phyloP scores from a whole-genome alignment of 35 echinoderm and acorn worm genomes.

The Nesometra sesokonis region DNA sequence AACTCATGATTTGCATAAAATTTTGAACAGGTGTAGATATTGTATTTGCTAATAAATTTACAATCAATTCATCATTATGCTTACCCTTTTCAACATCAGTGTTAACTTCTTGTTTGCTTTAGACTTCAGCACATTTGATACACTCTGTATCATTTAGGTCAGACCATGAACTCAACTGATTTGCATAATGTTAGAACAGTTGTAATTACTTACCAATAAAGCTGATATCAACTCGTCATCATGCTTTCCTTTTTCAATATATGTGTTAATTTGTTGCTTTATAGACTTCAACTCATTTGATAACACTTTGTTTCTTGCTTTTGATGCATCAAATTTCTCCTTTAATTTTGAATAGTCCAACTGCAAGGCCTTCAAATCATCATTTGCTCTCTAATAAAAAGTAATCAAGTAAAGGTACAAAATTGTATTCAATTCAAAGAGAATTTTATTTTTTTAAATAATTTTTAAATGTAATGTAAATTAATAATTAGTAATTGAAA shows the following conservation, averaged over 20 bases:
- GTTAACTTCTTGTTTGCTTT: conserved; percentile 56
- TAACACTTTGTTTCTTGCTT: conserved; percentile 85
- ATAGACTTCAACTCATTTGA: conserved; percentile 65
- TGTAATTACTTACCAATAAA: conserved; percentile 58
- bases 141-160: no score
- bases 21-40: no score
- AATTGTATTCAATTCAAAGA: no score
- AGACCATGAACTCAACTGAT: no score
- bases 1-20: no score
- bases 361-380: conserved; percentile 66
- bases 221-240: conserved; percentile 94
- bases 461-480: no score
- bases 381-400: conserved; percentile 49
- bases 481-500: no score
- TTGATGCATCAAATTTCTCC: conserved; percentile 84
- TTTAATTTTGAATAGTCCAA: conserved; percentile 67
- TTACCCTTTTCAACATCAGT: conserved; percentile 75
- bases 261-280: conserved; percentile 60
- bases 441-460: no score
- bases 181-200: no score
- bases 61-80: conserved; percentile 88
- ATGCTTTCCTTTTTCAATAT: conserved; percentile 86
- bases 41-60: conserved; percentile 84
- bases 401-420: background rate
- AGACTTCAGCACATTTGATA: conserved; percentile 65